These are phyloP conservation scores for Tillus elongatus DNA, from an alignment of 2,888 invertebrate species.

Conservation along the genomic window DNA sequence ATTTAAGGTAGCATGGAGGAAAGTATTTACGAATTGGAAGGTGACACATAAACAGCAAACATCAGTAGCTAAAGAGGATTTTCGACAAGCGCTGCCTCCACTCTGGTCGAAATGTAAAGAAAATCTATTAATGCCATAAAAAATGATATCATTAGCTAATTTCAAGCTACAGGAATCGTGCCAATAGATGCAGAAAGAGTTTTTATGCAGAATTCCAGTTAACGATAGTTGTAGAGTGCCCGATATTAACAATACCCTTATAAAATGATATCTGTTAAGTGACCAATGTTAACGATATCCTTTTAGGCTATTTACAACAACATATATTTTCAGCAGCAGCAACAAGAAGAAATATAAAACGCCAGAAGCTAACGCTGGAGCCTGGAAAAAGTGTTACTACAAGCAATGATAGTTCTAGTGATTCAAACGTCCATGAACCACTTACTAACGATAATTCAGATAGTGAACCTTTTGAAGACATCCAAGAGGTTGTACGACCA, in stretches of 20 bases:
- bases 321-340: slow-evolving; percentile 15
- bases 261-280: too few relatives aligned
- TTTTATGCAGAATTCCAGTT: slow-evolving; percentile 10
- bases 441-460: slow-evolving; percentile 14
- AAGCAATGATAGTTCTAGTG: slow-evolving; percentile 14
- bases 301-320: slow-evolving; percentile 16
- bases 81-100: slow-evolving; percentile 14
- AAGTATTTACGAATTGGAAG: slow-evolving; percentile 15
- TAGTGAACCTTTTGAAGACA: slow-evolving; percentile 10
- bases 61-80: slow-evolving; percentile 17
- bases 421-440: slow-evolving; percentile 15
- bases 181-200: slow-evolving; percentile 17
- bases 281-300: slow-evolving; percentile 10
- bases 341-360: slow-evolving; percentile 16
- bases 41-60: slow-evolving; percentile 10
- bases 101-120: slow-evolving; percentile 13
- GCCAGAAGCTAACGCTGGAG: slow-evolving; percentile 16
- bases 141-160: slow-evolving; percentile 16
- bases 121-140: slow-evolving; percentile 13
- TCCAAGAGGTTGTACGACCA: not conserved
- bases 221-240: slow-evolving; percentile 1
- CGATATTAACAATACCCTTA: slow-evolving; percentile 3
- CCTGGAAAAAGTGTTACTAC: slow-evolving; percentile 17
- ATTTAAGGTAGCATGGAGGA: slow-evolving; percentile 24
- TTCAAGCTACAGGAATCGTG: slow-evolving; percentile 19